Base-by-base conservation (phyloP, 2,797 vertebrate genomes). In the Brotula barbata region DNA sequence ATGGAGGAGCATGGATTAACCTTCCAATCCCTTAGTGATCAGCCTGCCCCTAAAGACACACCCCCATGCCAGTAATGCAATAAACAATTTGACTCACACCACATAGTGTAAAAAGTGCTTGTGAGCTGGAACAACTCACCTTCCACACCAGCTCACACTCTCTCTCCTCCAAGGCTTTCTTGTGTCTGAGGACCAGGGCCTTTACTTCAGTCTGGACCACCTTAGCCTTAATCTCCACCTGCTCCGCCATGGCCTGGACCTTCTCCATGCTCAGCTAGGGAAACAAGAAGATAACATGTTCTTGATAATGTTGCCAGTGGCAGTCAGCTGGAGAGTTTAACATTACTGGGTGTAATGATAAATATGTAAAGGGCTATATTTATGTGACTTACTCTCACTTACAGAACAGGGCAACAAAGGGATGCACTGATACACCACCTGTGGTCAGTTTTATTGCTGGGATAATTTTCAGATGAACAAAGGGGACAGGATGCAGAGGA, bases 101-200 rank as follows among this genome's bases (percentile, higher is more conserved):
- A 28, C 4, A 4, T 28, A 4, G 4, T 28, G 25, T 28, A 28
- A 28, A 43, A 1, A 5, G 2, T 20, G 28, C 58, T 39, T 3
- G 7, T 7, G 4, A 28, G 15, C 16, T 11, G 41, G 1, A 13
- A 54, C 12, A 22, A 31, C 84, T 73, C 87, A 99, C 97, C 96
- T 99, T 99, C 97, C 97, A 98, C 14, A 99, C 91, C 69, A 99
- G 93, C 84, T 99, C 96, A 58, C 96, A 97, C 78, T 99, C 97
- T 0, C 97, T 90, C 77, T 99, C 97, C 75, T 99, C 97, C 78
- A 99, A 87, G 31, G 96, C 96, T 77, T 98, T 97, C 89, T 95
- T 97, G 46, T 99, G 95, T 64, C 94, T 88, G 0, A 95, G 93
- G 1, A 96, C 94, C 19, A 98, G 95, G 0, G 95, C 95, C 82